phyloP scores from a whole-genome alignment of 2,113 vertebrate species.

The Stegostoma tigrinum region DNA sequence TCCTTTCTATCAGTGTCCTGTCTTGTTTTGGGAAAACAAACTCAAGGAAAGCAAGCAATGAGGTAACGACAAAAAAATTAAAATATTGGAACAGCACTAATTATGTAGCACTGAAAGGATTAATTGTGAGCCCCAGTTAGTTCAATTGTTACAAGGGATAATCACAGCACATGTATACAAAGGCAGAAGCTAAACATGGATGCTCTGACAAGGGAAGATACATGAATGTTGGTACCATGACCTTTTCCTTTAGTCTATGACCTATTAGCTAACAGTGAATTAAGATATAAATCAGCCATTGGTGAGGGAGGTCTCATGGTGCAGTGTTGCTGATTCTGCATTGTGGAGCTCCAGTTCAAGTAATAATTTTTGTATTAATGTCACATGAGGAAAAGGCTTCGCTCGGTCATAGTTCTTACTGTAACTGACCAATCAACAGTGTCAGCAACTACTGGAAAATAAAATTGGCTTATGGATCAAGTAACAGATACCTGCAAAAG shows the following conservation, averaged over 20 bases:
- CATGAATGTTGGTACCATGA: background rate
- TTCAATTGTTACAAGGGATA: background rate
- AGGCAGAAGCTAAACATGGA: background rate
- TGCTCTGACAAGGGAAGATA: background rate
- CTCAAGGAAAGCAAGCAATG: background rate
- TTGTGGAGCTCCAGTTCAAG: background rate
- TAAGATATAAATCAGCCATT: background rate
- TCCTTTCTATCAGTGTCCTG: background rate
- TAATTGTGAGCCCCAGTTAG: background rate
- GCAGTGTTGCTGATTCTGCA: background rate
- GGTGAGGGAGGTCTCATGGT: background rate
- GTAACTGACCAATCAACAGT: background rate
- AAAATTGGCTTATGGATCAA: background rate
- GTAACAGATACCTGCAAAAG: background rate
- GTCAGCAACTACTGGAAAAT: background rate
- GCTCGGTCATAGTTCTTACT: background rate
- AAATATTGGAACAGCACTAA: background rate
- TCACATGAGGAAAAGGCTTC: background rate
- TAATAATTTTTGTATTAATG: background rate
- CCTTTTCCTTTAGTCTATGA: background rate
- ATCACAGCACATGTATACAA: background rate
- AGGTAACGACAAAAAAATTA: background rate
- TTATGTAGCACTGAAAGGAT: background rate
- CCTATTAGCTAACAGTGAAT: background rate
- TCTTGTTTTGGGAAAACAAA: background rate